Percentiles rank a stretch among this genome's conserved stretches.
Conservation (phyloP, 2,113 vertebrate species). For the Sphaerodactylus townsendi region DNA sequence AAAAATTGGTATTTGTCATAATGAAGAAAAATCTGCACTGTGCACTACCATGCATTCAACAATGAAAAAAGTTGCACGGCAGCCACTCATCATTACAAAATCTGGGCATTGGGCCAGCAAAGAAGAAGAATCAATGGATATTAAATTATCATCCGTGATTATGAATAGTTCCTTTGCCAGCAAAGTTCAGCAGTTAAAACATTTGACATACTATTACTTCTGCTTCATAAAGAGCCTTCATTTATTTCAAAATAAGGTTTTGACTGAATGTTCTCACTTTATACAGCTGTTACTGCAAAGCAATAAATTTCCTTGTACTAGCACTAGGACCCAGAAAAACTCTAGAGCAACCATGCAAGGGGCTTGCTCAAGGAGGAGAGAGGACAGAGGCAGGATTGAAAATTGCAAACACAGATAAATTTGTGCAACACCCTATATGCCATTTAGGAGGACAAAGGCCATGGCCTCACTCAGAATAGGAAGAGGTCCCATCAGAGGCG, state of each 20-base stretch:
- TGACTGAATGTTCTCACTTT: background rate
- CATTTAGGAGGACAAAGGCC: background rate
- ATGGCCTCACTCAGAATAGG: background rate
- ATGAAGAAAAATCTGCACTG: conserved; percentile 46
- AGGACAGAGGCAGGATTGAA: too few species aligned
- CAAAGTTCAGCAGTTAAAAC: conserved; percentile 35
- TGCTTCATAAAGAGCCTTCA: conserved; percentile 16
- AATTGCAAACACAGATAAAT: background rate
- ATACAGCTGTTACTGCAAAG: accelerated
- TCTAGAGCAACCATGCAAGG: background rate
- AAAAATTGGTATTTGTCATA: conserved; percentile 64
- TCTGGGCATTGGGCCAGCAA: conserved; percentile 61
- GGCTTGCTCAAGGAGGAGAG: background rate
- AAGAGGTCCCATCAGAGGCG: too few species aligned
- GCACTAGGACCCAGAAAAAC: background rate
- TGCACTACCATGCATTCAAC: conserved; percentile 58
- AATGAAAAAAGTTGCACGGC: conserved; percentile 62
- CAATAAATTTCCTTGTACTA: accelerated
- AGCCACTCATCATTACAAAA: conserved; percentile 50
- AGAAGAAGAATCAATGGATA: conserved; percentile 16
- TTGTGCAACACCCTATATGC: background rate
- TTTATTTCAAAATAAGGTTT: conserved; percentile 21
- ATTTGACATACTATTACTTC: conserved; percentile 30
- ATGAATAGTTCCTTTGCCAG: conserved; percentile 42
- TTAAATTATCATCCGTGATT: conserved; percentile 60